A percentile compares a stretch with the other conserved stretches of the same genome.
Conservation (phyloP, 2,113 vertebrate genomes). For the Ammospiza nelsoni region DNA sequence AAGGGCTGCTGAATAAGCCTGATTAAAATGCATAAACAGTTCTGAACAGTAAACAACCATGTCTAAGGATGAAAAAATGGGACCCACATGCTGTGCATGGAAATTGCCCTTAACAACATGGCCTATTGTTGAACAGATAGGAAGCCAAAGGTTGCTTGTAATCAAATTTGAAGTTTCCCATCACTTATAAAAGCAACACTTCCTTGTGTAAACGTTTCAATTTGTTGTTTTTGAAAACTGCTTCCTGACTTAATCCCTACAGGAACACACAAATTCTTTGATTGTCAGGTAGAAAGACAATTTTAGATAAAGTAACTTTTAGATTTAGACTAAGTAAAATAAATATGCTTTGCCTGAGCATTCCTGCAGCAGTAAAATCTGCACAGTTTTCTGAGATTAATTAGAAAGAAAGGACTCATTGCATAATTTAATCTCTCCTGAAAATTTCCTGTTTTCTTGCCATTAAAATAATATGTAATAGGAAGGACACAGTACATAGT, state of each 20-base stretch:
- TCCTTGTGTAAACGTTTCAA: conserved; percentile 83
- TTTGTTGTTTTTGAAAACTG: conserved; percentile 81
- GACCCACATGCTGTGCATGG: conserved; percentile 99
- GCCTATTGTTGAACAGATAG: conserved; percentile 91
- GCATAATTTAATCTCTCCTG: neutral
- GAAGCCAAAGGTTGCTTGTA: conserved; percentile 99
- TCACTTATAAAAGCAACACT: conserved; percentile 86
- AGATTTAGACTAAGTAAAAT: conserved; percentile 41
- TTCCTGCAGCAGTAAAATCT: conserved; percentile 23
- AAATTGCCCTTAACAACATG: conserved; percentile 98
- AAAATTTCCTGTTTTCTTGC: neutral
- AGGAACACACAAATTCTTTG: conserved; percentile 71
- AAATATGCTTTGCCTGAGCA: neutral
- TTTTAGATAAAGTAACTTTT: conserved; percentile 40
- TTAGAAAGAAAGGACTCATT: neutral
- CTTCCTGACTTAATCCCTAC: conserved; percentile 75
- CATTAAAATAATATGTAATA: conserved; percentile 22
- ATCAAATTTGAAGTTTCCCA: conserved; percentile 97
- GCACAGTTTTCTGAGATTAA: neutral
- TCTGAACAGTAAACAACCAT: conserved; percentile 94
- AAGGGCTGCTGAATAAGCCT: conserved; percentile 84
- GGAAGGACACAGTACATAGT: neutral
- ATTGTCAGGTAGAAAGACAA: conserved; percentile 67
- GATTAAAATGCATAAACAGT: conserved; percentile 88
- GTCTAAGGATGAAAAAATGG: conserved; percentile 88